Base-by-base conservation (phyloP, 2,113 vertebrate genomes). In the Neotragus pygmaeus region DNA sequence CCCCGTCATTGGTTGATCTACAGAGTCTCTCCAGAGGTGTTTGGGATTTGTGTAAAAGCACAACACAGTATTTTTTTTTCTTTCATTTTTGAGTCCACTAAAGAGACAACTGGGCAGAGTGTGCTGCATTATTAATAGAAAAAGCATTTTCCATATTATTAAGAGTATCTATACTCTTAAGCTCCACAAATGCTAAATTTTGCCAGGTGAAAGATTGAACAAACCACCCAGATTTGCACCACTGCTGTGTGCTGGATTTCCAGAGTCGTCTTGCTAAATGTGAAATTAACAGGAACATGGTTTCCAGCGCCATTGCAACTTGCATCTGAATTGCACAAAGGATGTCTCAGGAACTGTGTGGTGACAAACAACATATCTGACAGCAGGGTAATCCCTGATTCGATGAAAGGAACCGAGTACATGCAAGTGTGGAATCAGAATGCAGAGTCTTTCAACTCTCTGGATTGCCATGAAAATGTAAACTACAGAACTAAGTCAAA, bases 141-240 rank as follows among this genome's bases (percentile, higher is more conserved):
- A 88, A 94, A 36, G 25, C 36, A 82, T 95, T 97, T 96, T 86
- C 45, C 6, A 45, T 95, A 97, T 96, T 94, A 93, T 85, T 97
- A 91, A 70, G 51, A 92, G 85, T 55, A 95, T n/a, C 55, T 97
- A 39, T 33, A 80, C 58, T 87, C 80, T 92, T 90, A 85, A 97
- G 17, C 28, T 70, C 30, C 62, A 5, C 53, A 51, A 87, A 84
- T 82, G 14, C n/a, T 91, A 66, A 89, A 39, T 94, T 80, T 95
- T 90, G 21, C 84, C 96, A 96, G 47, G 64, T 47, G 57, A 82
- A 91, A 94, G 39, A 87, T 16, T 62, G 39, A 96, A 94, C 92
- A 70, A 85, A n/a, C 49, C 17, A 58, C 45, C 17, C 43, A 95
- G n/a, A 1, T 60, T 86, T 92, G 96, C 33, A 55, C 60, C 30